Evolutionary conservation across 1,140 invertebrate species (phyloP), one percentile per base, ranked within the genome.

Genomic region (Lordiphosa clarofinis): DNA sequence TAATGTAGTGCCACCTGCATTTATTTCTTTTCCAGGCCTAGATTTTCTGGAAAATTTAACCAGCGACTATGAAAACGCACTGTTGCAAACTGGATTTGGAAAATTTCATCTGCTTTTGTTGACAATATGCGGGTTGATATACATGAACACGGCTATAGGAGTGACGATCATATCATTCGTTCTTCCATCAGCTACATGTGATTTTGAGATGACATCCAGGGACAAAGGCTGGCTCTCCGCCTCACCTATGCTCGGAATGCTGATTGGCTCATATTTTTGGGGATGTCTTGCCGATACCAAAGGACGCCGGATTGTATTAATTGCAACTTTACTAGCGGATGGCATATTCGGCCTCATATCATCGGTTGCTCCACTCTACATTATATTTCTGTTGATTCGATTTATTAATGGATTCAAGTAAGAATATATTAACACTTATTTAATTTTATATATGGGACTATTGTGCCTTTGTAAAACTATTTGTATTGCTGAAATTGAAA

Each of bases 261-360:
- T 96, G 55, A 90, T 96, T 58, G 95, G 95, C 11, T 96, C 95
- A n/a, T 96, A 96, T 89, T 93, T 96, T 87, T 96, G 95, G 95
- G 95, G 95, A 31, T 95, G 94, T 64, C 90, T 96, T 70, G 95
- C 95, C 62, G 96, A 97, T 88, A 94, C 93, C 0, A 93, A 93
- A 70, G 96, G 96, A 0, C 91, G 96, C 19, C 93, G 94, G 81
- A 87, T 92, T 6, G 93, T 96, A 10, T 89, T 96, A 49, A 93
- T 96, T 37, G 92, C 92, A 10, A 94, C 95, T 0, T 90, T 96
- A 39, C 86, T 95, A 4, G 91, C 96, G 75, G 95, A 96, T 84
- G 95, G 94, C 42, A 79, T 95, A 3, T 92, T 93, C 47, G 94
- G 94, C 9, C 89, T 96, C 36, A 56, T 92, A 1, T 96, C 95